Base-by-base conservation (phyloP, 2,797 vertebrate genomes). In the Clarias pachynema region DNA sequence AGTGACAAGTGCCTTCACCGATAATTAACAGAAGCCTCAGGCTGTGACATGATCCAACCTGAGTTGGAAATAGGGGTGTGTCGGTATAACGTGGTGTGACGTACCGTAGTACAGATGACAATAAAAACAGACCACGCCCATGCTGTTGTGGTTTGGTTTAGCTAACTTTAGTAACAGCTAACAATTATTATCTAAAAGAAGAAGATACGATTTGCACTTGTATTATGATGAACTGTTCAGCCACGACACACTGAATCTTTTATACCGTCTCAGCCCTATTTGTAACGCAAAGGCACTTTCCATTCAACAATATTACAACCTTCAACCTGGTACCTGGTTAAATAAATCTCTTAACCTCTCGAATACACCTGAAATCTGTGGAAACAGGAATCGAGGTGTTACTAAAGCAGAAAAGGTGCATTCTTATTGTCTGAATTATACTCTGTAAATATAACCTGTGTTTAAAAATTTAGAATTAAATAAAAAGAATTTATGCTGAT, bases 311-410 rank as follows among this genome's bases (percentile, higher is more conserved):
- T 84, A 75, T 73, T 82, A 37, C 85, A 90, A 82, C 82, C 81
- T 84, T 62, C 85, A 56, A 60, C 74, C 44, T 84, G 82, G 86
- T 92, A 92, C 90, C 91, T 91, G 86, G 66, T 87, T 85, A 88
- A 88, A 89, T 68, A 91, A 29, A 85, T 89, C 85, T 74, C 66
- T 90, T 70, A 92, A 89, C 14, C 69, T 87, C 82, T 90, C 89
- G 89, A 92, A 92, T 59, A 82, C 91, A 85, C 87, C 91, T 82
- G 90, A 89, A 86, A 89, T 88, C 91, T 90, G 88, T 34, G 78
- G 90, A 89, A 84, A 91, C 24, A 88, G 70, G 82, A 79, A 44
- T 9, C 14, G 6, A 5, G 26, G 63, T n/a, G 69, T 86, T 81
- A 84, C 40, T 82, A 2, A 70, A 53, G 63, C 69, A 82, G 29